A percentile compares a stretch with the other conserved stretches of the same genome.
Conservation (phyloP, 2,113 vertebrate species). For the Myotis davidii region DNA sequence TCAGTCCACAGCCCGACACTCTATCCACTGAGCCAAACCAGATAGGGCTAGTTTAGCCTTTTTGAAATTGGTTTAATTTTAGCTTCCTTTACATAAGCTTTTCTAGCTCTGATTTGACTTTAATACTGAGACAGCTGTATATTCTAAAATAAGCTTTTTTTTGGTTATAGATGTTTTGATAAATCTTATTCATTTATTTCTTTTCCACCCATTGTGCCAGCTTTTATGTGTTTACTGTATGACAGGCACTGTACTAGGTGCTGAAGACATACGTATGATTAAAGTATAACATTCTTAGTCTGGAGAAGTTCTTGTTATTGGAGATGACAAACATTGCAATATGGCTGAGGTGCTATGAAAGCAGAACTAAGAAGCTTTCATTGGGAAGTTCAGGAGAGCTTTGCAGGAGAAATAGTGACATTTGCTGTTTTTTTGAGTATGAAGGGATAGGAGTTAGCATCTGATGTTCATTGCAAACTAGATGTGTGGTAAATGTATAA, state of each 20-base stretch:
- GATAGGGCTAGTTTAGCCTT: not conserved
- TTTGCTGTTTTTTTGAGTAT: not conserved
- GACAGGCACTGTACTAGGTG: not conserved
- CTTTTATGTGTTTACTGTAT: not conserved
- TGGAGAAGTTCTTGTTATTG: constrained; percentile 19
- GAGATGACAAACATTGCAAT: not conserved
- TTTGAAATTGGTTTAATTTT: constrained; percentile 55
- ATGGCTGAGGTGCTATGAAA: not conserved
- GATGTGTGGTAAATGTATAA: not conserved
- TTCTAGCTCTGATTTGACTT: constrained; percentile 56
- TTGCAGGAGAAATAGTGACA: not conserved
- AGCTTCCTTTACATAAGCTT: constrained; percentile 40
- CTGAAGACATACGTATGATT: not conserved
- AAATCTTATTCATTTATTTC: not conserved
- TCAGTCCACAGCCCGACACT: not conserved
- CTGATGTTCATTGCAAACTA: not conserved
- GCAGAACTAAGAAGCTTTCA: not conserved
- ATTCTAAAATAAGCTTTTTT: not conserved
- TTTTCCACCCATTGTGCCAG: not conserved
- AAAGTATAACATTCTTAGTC: not conserved
- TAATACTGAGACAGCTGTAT: not conserved
- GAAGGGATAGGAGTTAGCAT: not conserved
- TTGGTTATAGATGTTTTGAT: not conserved
- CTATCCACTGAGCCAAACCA: not conserved
- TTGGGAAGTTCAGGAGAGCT: not conserved